Percentiles rank a stretch among this genome's conserved stretches.
Conservation (phyloP, 2,888 invertebrate species). For the Timandra comae region DNA sequence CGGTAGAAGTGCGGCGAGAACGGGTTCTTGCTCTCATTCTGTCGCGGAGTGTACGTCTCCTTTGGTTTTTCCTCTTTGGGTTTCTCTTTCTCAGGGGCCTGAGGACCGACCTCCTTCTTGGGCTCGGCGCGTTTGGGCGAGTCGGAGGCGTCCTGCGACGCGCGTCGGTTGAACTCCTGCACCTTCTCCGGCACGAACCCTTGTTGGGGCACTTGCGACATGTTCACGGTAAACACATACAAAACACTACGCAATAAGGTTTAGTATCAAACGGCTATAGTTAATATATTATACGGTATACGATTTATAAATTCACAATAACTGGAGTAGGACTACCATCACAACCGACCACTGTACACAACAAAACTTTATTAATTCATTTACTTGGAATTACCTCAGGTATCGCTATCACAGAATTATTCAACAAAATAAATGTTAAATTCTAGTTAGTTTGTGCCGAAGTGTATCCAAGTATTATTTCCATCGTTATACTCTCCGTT, state of each 20-base stretch:
- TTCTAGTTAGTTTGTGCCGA: no score
- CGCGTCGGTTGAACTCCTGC: slow-evolving; percentile 62
- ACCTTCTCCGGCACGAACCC: slow-evolving; percentile 65
- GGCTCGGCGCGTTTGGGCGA: slow-evolving; percentile 37
- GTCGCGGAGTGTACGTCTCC: slow-evolving; percentile 38
- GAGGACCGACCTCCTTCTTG: slow-evolving; percentile 52
- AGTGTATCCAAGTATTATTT: no score
- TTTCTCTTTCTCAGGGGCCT: slow-evolving; percentile 29
- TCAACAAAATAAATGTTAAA: no score
- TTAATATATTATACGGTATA: slow-evolving; percentile 19
- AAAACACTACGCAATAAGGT: slow-evolving; percentile 46
- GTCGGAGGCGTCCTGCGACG: slow-evolving; percentile 58
- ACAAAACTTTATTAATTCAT: no score
- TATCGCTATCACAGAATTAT: no score
- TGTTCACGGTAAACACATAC: slow-evolving; percentile 43
- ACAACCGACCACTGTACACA: slow-evolving; percentile 17
- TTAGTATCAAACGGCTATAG: slow-evolving; percentile 43
- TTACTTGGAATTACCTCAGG: no score
- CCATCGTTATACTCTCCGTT: no score
- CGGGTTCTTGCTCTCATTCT: slow-evolving; percentile 57
- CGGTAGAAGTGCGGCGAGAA: slow-evolving; percentile 63
- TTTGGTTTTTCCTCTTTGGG: slow-evolving; percentile 41
- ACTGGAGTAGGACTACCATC: slow-evolving; percentile 21
- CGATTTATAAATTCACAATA: slow-evolving; percentile 23
- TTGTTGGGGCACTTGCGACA: slow-evolving; percentile 65